phyloP scores from a whole-genome alignment of 2,888 invertebrate species.

The Caenorhabditis angaria region DNA sequence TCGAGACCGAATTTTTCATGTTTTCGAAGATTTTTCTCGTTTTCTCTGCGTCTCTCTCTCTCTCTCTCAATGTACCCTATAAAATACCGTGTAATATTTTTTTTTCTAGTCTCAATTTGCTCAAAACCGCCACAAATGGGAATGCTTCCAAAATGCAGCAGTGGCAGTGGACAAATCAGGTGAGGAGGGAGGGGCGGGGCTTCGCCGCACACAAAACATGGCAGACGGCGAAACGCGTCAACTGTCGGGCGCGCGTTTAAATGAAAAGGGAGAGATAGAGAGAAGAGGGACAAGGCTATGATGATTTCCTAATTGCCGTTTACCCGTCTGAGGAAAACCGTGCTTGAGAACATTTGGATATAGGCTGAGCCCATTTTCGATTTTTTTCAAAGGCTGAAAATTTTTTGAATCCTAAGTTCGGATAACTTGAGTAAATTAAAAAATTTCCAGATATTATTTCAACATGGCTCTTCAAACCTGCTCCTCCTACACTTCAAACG shows the following conservation, averaged over 20 bases:
- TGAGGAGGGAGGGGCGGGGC: constrained; percentile 16
- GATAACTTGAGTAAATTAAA: neutral
- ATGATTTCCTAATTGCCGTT: constrained; percentile 50
- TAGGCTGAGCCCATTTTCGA: constrained; percentile 35
- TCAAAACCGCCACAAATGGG: constrained; percentile 57
- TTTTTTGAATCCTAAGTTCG: neutral
- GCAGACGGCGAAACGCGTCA: constrained; percentile 20
- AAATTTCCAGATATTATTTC: constrained; percentile 53
- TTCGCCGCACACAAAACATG: constrained; percentile 14
- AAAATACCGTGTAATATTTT: constrained; percentile 1
- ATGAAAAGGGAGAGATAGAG: neutral
- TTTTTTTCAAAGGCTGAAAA: neutral
- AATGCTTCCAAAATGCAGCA: constrained; percentile 51
- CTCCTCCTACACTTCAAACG: constrained; percentile 56
- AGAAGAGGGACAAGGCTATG: constrained; percentile 24
- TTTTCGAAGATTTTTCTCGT: too few relatives aligned
- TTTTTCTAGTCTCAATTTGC: constrained; percentile 50
- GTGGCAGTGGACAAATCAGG: constrained; percentile 52
- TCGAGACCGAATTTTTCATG: too few relatives aligned
- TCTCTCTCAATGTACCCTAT: neutral
- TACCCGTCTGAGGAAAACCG: constrained; percentile 55
- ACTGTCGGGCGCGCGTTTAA: constrained; percentile 22
- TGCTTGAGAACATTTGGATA: constrained; percentile 37
- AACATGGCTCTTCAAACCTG: constrained; percentile 58
- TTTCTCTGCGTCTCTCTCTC: too few relatives aligned